Evolutionary conservation across 2,797 vertebrate species (phyloP).

Genomic region (Enteromius treurensis): DNA sequence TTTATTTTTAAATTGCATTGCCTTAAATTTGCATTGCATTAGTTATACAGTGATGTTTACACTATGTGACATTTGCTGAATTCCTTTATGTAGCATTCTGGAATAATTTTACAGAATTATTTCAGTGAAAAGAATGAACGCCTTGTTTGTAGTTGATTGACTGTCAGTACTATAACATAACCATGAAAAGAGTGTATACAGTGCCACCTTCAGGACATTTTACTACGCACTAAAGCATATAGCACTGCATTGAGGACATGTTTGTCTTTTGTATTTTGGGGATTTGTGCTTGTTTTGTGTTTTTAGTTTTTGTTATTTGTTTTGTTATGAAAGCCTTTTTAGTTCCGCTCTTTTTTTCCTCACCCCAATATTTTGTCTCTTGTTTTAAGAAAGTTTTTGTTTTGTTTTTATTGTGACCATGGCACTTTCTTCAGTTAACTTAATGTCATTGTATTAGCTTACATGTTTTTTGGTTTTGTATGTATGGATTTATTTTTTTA

Average conservation of each 20-base stretch:
- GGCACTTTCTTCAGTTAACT: neutral
- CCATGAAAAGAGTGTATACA: conserved; percentile 53
- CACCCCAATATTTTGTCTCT: neutral
- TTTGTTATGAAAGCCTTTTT: neutral
- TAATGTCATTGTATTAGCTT: neutral
- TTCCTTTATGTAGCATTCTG: neutral
- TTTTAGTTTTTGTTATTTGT: neutral
- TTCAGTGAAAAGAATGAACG: neutral
- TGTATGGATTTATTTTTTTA: too few species aligned
- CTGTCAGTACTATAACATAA: conserved; percentile 34
- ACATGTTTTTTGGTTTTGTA: neutral
- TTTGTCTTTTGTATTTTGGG: neutral
- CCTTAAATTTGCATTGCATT: neutral
- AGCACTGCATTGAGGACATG: neutral
- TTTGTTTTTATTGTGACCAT: neutral
- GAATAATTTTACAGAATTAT: neutral
- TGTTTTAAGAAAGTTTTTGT: neutral
- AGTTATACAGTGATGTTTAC: neutral
- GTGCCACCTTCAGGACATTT: conserved; percentile 75
- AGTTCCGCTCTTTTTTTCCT: neutral
- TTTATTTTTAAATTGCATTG: neutral
- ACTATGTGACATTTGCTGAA: neutral
- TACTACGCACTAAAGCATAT: conserved; percentile 10
- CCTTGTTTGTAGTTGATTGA: neutral
- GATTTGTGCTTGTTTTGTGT: neutral